Evolutionary conservation across 2,888 invertebrate genomes (phyloP).

Genomic region (Diarsia brunnea): DNA sequence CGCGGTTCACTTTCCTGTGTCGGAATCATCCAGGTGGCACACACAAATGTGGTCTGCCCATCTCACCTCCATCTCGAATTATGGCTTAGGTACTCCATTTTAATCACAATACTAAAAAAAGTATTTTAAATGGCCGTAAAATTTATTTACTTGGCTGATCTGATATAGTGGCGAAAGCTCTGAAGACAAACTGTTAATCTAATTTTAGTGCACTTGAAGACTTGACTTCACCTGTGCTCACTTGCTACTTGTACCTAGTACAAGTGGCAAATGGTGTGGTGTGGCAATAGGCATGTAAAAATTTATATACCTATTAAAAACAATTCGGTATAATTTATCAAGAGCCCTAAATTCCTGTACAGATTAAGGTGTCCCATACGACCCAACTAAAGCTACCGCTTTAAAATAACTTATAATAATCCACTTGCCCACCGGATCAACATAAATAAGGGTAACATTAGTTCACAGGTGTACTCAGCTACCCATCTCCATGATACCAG

Average conservation of each 20-base stretch:
- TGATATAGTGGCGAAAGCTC: not conserved
- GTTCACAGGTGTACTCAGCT: constrained; percentile 50
- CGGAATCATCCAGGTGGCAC: not conserved
- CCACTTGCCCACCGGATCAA: constrained; percentile 10
- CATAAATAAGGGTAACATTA: constrained; percentile 40
- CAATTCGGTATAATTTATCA: not conserved
- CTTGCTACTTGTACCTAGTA: not conserved
- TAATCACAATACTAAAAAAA: not conserved
- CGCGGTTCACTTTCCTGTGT: not conserved
- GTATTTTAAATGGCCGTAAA: not conserved
- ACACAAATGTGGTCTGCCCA: not conserved
- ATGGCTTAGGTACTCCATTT: not conserved
- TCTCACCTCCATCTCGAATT: not conserved
- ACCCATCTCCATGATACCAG: constrained; percentile 36
- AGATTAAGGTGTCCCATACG: constrained; percentile 1
- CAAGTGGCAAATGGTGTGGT: too few species aligned
- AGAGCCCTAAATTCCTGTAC: constrained; percentile 18
- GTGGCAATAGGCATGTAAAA: not conserved
- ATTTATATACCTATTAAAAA: too few species aligned
- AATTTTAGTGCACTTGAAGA: not conserved
- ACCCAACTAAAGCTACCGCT: constrained; percentile 6
- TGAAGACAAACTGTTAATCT: not conserved
- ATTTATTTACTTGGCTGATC: not conserved
- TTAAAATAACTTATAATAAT: constrained; percentile 45
- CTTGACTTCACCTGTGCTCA: not conserved